Percentiles rank a stretch among this genome's conserved stretches.
Evolutionary conservation across 2,113 vertebrate species (phyloP).

Genomic region (Myotis brandtii): DNA sequence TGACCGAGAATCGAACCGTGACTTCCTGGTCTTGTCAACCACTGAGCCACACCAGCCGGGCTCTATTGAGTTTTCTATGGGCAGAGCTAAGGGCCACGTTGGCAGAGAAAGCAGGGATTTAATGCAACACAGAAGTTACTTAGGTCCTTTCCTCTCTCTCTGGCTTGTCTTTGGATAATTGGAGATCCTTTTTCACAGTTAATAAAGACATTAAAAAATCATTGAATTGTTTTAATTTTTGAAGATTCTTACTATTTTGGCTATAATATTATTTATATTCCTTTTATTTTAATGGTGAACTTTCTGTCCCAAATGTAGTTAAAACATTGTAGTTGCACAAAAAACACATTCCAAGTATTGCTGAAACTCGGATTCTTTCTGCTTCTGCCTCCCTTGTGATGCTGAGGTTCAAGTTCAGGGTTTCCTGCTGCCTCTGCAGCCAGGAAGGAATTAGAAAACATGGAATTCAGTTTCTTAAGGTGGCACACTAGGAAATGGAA

Average conservation of each 20-base stretch:
- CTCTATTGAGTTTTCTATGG: not conserved
- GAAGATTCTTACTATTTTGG: conserved; percentile 8
- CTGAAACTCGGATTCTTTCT: not conserved
- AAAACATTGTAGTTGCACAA: not conserved
- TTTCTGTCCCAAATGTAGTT: not conserved
- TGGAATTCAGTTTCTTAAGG: not conserved
- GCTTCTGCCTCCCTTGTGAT: not conserved
- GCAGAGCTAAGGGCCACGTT: not conserved
- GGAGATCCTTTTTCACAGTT: not conserved
- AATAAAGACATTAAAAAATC: not conserved
- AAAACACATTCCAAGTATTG: not conserved
- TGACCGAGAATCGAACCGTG: no score
- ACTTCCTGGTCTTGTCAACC: no score
- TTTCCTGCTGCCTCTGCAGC: not conserved
- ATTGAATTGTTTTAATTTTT: conserved; percentile 36
- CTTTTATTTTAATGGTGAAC: not conserved
- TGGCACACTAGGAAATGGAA: not conserved
- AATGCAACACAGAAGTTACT: not conserved
- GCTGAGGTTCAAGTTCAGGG: not conserved
- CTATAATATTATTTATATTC: conserved; percentile 2
- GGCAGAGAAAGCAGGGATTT: not conserved
- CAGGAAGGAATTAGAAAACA: not conserved
- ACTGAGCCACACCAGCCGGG: no score
- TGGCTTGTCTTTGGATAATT: not conserved
- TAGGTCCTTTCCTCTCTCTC: not conserved